A percentile compares a stretch with the other conserved stretches of the same genome.
These are phyloP conservation scores for Scartelaos histophorus DNA, from an alignment of 2,113 vertebrate species.

Conservation along the genomic window DNA sequence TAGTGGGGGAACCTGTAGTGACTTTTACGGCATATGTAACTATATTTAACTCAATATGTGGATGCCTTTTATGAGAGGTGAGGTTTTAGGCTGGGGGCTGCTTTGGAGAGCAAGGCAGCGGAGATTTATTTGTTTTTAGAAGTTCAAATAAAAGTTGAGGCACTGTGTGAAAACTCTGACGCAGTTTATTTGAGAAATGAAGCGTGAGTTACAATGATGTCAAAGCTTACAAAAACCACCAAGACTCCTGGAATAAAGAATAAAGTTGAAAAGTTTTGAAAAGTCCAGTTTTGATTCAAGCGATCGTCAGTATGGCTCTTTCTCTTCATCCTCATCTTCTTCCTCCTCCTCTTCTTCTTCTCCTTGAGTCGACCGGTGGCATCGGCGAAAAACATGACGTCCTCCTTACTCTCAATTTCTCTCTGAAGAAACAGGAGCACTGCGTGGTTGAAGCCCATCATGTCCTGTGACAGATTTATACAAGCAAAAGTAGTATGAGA, in stretches of 20 bases:
- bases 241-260: neutral
- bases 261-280: neutral
- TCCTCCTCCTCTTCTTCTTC: constrained; percentile 88
- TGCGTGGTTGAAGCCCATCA: constrained; percentile 92
- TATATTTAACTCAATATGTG: constrained; percentile 16
- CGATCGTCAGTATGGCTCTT: constrained; percentile 84
- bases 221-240: constrained; percentile 26
- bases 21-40: constrained; percentile 18
- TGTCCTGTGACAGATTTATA: constrained; percentile 75
- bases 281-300: constrained; percentile 61
- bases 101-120: constrained; percentile 4
- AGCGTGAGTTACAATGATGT: constrained; percentile 35
- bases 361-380: constrained; percentile 86
- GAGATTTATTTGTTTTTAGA: constrained; percentile 47
- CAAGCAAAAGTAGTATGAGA: neutral
- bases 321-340: too few relatives aligned
- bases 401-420: constrained; percentile 91
- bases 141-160: constrained; percentile 20
- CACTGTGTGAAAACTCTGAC: constrained; percentile 34
- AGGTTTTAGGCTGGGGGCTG: constrained; percentile 22
- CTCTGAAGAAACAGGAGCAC: constrained; percentile 90
- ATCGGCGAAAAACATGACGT: constrained; percentile 92
- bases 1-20: neutral
- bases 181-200: constrained; percentile 54
- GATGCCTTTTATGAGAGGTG: constrained; percentile 12